A percentile compares a stretch with the other conserved stretches of the same genome.
Conservation (phyloP, 1,140 invertebrate species). For the Brachionus manjavacas region DNA sequence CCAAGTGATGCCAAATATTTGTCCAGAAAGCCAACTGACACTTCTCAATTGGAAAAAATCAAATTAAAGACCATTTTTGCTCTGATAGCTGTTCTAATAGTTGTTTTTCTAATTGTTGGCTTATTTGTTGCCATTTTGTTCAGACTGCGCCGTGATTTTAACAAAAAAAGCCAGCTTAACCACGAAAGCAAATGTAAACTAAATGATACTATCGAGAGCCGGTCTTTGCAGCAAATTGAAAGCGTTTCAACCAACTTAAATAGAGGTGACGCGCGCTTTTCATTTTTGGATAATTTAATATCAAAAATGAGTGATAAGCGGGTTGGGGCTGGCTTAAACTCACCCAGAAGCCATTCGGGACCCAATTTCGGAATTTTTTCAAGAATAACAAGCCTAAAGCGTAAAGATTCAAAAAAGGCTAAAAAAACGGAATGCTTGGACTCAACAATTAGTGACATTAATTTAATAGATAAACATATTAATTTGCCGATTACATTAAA, state of each 20-base stretch:
- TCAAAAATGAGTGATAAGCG: neutral
- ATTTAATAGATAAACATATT: conserved; percentile 30
- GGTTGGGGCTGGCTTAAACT: neutral
- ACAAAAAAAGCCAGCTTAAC: neutral
- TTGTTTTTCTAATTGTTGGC: neutral
- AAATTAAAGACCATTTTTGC: neutral
- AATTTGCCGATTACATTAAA: neutral
- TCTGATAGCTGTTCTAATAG: neutral
- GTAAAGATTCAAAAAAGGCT: neutral
- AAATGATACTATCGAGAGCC: neutral
- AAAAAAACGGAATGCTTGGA: neutral
- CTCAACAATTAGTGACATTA: neutral
- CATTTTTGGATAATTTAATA: neutral
- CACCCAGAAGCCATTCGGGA: neutral
- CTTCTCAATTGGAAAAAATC: neutral
- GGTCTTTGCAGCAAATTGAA: neutral
- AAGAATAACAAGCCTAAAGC: neutral
- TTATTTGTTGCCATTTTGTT: neutral
- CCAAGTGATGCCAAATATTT: neutral
- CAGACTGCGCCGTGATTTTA: neutral
- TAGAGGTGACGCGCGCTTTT: neutral
- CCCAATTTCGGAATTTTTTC: neutral
- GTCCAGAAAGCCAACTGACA: neutral
- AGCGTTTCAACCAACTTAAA: neutral
- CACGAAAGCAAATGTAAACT: neutral